Conservation (phyloP, 2,888 invertebrate species). For the Watsonalla binaria region DNA sequence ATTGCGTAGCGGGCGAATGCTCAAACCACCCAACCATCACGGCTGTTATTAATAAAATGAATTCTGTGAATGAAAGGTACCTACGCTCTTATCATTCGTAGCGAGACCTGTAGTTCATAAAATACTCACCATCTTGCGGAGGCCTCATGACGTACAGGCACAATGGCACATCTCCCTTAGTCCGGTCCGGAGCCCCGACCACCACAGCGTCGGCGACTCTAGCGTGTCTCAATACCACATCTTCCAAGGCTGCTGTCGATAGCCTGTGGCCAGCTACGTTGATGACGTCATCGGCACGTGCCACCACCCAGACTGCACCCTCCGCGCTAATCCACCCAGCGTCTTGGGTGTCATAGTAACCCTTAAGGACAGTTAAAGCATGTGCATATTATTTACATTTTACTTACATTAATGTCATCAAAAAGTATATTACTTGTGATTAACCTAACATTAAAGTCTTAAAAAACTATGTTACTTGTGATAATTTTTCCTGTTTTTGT, state of each 20-base stretch:
- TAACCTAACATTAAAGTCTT: no score
- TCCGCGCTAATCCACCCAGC: conserved; percentile 91
- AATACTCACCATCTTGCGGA: conserved; percentile 65
- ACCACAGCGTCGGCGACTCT: conserved; percentile 93
- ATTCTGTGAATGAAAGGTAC: no score
- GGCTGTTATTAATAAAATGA: no score
- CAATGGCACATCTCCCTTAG: conserved; percentile 94
- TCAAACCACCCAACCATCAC: no score
- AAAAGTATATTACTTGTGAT: no score
- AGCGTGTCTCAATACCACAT: conserved; percentile 91
- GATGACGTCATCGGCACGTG: conserved; percentile 95
- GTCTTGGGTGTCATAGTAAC: conserved; percentile 97
- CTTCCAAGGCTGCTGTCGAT: conserved; percentile 93
- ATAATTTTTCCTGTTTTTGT: no score
- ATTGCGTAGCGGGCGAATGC: no score
- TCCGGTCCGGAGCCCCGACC: conserved; percentile 91
- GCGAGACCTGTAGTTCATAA: no score
- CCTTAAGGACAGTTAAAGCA: conserved; percentile 68
- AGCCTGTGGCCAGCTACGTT: conserved; percentile 96
- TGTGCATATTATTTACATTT: neutral
- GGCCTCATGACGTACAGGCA: conserved; percentile 90
- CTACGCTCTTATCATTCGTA: no score
- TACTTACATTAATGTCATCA: no score
- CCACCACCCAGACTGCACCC: conserved; percentile 92
- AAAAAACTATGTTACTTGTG: no score